Base-by-base conservation (phyloP, 2,888 invertebrate species). In the Plusia festucae region DNA sequence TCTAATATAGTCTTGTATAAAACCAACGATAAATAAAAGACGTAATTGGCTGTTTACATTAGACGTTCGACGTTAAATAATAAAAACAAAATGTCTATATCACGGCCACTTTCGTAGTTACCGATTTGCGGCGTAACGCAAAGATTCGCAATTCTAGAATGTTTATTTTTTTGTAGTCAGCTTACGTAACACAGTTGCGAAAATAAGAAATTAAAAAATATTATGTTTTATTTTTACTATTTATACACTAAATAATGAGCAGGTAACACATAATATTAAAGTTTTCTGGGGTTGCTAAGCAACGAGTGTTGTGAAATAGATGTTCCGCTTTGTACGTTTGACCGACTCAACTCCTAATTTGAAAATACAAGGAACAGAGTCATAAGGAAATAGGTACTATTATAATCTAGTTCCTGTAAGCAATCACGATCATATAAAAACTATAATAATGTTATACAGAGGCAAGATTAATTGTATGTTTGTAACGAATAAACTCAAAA, bases 141-240 rank as follows among this genome's bases (percentile, higher is more conserved):
- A 16, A 30, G 27, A 53, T 16, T 30, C 30, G 16, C 27, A 65
- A 58, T 60, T 75, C 46, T 65, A 61, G 73, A 62, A 53, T 58
- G 53, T 63, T 69, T 66, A 53, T 58, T 51, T 63, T 69, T 66
- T 64, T 68, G 27, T 20, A 49, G 13, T 18, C 27, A n/a, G 49
- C 46, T 57, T 68, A 65, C 61, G 61, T 64, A 54, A 60, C 46
- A 58, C 58, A 76, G 44, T 68, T 65, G 56, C 66, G 53, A 65
- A 66, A 76, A 54, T 52, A 60, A 51, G 24, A n/a, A 54, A 57
- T 46, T 64, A 46, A 57, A 59, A 70, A 59, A 60, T 16, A 69
- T 60, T 49, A 27, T 32, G 24, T 73, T 61, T 60, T 55, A 34
- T 54, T 68, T 65, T 63, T 32, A 63, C 62, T 53, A 15, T 20